Base-by-base conservation (phyloP, 2,888 invertebrate species). In the Nowickia ferox region DNA sequence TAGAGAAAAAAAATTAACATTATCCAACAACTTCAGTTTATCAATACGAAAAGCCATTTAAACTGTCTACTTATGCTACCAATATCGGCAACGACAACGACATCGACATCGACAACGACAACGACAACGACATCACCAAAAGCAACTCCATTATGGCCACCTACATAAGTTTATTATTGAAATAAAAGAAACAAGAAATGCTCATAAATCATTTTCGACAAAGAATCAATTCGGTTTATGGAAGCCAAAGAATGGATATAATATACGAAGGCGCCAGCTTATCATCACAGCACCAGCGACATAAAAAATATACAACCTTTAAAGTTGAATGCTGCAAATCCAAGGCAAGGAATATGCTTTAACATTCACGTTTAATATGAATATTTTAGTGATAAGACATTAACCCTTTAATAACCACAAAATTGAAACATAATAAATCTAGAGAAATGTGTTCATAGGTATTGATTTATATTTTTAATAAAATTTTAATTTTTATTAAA, bases 221-320 rank as follows among this genome's bases (percentile, higher is more conserved):
- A 80, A 79, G 71, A 86, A 65, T 66, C 65, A 75, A 71, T 83
- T 71, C 22, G 71, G 59, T 78, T 79, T 82, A 82, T 75, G 59
- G 65, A 75, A 82, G 82, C 75, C 46, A 40, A 69, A 69, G 30
- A 77, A 76, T 51, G 30, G 40, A 75, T 66, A 57, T 30, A 30
- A 30, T 51, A 57, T 55, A 71, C 88, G 89, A 79, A 91, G 91
- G 91, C 91, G 91, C 91, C 91, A 91, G 90, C 91, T 91, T 91
- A 91, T 91, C 91, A 90, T 88, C 86, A 81, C 78, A 71, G 84
- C 85, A 69, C 48, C 72, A 78, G 72, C 63, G 77, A 30, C 46
- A 48, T 6, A 69, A 30, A 40, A 55, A 9, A 61, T 15, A 22
- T 40, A 15, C 40, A 79, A 71, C 78, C 65, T 74, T 74, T 59